These are phyloP conservation scores for Chaetophractus vellerosus DNA, from an alignment of 2,797 vertebrate species.

Conservation along the genomic window DNA sequence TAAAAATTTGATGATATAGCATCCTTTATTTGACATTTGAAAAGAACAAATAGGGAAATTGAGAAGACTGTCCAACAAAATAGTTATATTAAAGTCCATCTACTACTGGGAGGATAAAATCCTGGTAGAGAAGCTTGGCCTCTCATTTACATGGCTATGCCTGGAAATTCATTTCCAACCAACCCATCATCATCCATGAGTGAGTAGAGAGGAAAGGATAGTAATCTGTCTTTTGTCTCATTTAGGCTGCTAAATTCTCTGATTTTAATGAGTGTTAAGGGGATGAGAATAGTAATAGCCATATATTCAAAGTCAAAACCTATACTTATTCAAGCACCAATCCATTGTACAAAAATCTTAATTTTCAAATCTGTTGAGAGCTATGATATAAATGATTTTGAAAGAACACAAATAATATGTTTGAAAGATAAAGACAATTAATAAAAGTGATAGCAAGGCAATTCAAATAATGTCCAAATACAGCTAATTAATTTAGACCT, in stretches of 20 bases:
- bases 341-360: background rate
- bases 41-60: background rate
- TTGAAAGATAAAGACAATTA: background rate
- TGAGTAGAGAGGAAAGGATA: no score
- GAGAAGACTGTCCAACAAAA: background rate
- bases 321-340: background rate
- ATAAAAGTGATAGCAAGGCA: background rate
- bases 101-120: background rate
- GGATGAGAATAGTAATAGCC: background rate
- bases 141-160: background rate
- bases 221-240: background rate
- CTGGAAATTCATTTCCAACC: background rate
- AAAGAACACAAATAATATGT: background rate
- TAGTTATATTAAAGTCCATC: background rate
- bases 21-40: background rate
- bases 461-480: background rate
- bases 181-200: no score
- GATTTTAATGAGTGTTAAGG: background rate
- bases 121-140: background rate
- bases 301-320: background rate
- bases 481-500: background rate
- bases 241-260: background rate
- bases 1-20: background rate
- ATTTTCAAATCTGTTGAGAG: background rate
- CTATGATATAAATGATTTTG: background rate